phyloP scores from a whole-genome alignment of 2,797 vertebrate genomes.

The Rhinogobio ventralis region DNA sequence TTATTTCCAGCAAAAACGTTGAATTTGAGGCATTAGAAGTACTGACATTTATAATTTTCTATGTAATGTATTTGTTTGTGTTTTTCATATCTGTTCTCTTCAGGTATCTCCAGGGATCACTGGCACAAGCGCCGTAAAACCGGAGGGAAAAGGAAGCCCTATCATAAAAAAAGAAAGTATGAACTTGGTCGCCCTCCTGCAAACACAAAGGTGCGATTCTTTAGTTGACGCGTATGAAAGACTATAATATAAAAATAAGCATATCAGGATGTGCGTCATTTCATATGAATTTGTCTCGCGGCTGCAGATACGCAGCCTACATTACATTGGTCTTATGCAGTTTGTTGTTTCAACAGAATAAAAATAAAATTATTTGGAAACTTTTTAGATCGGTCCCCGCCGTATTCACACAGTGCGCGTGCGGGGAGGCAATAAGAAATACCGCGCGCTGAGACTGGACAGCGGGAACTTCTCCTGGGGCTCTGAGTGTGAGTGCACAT shows the following conservation, averaged over 20 bases:
- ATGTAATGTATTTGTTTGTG: too few relatives aligned
- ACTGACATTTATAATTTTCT: not conserved
- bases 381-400: not conserved
- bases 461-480: not conserved
- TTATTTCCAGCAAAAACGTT: not conserved
- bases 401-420: not conserved
- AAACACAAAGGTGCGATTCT: not conserved
- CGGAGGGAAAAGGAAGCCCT: not conserved
- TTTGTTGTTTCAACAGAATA: not conserved
- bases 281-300: not conserved
- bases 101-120: not conserved
- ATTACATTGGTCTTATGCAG: not conserved
- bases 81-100: not conserved
- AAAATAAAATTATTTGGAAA: not conserved
- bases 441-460: conserved; percentile 2
- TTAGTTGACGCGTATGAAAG: not conserved
- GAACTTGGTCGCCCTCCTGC: not conserved
- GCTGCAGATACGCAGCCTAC: not conserved
- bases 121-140: conserved; percentile 6
- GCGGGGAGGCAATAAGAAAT: not conserved
- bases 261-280: not conserved
- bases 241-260: not conserved
- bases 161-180: not conserved
- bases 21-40: not conserved
- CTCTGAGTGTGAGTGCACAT: not conserved